phyloP scores from a whole-genome alignment of 37 sponge, comb jelly and placozoan genomes.

The Theonella swinhoei region DNA sequence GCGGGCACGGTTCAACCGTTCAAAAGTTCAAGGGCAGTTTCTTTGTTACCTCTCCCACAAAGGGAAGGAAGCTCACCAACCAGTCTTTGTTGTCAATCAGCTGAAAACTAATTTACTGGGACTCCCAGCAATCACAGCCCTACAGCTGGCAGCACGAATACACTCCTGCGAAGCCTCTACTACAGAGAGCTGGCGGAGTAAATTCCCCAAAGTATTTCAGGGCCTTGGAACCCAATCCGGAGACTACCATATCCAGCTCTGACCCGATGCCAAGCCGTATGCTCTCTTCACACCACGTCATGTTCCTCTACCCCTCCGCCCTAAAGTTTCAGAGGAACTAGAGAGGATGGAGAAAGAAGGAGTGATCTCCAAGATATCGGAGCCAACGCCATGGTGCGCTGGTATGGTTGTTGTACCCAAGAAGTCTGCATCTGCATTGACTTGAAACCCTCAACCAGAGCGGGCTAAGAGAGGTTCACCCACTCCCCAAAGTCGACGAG shows the following conservation, averaged over 20 bases:
- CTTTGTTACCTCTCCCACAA: neutral
- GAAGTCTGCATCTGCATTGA: neutral
- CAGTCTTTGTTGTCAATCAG: conserved; percentile 8
- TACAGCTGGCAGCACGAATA: conserved; percentile 1
- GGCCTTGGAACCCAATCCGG: conserved; percentile 33
- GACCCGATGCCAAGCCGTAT: conserved; percentile 22
- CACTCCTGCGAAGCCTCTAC: too few relatives aligned
- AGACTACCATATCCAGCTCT: conserved; percentile 40
- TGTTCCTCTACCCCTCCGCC: conserved; percentile 18
- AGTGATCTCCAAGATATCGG: conserved; percentile 10
- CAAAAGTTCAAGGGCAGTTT: neutral
- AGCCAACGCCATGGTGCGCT: conserved; percentile 30
- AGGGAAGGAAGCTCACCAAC: neutral
- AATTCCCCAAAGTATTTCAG: conserved; percentile 19
- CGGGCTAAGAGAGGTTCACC: conserved; percentile 46
- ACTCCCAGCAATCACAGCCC: conserved; percentile 33
- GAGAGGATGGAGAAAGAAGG: conserved; percentile 4
- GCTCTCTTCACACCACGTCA: conserved; percentile 15
- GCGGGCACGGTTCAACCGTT: too few relatives aligned
- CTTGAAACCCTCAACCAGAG: conserved; percentile 28
- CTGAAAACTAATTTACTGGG: conserved; percentile 32
- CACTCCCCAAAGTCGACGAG: conserved; percentile 60
- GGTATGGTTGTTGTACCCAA: conserved; percentile 36
- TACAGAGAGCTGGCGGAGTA: neutral
- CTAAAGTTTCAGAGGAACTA: conserved; percentile 18